Base-by-base conservation (phyloP, 2,888 invertebrate species). In the Mythimna albipuncta region DNA sequence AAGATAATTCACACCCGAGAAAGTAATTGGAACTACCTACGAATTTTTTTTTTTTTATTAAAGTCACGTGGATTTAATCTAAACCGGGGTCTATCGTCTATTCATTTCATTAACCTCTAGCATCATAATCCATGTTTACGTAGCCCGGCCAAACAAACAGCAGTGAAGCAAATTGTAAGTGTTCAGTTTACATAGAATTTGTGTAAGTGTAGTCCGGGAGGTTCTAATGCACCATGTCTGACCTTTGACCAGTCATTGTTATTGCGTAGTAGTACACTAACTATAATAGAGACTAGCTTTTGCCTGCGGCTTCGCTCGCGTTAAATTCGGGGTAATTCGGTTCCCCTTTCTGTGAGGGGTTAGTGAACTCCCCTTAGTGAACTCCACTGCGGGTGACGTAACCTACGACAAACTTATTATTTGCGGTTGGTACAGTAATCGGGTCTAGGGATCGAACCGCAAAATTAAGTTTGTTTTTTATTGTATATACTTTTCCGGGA, bases 171-270 rank as follows among this genome's bases (percentile, higher is more conserved):
- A 58, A 26, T 26, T 64, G n/a, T 13, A 64, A 6, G n/a, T 55
- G 47, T 38, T 47, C 16, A 47, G 47, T 47, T 65, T 47, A 57
- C 47, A 26, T 47, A 38, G 44, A 32, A 16, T 47, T 47, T 26
- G 54, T 64, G 75, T 13, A 47, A 69, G 19, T 54, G 44, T 58
- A 58, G 41, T 57, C n/a, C 19, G 64, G 35, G 47, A 19, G 16
- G 16, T 55, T 44, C 16, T 11, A 44, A 47, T 2, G 19, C n/a
- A 38, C 16, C n/a, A n/a, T n/a, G 54, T 44, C 35, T 52, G 13
- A 21, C 4, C 21, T 61, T 72, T 72, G 21, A 21, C 11, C 41
- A 50, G 19, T 35, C 38, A 57, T 58, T 65, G 13, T 55, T 54
- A 35, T 26, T 26, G 35, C n/a, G 6, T 44, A 54, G 19, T 32